These are phyloP conservation scores for rat (Rattus norvegicus) DNA, from an alignment of 2,113 vertebrate genomes.

Conservation along the genomic window GRCr8 NC_086022.1:37509501-37510000, in stretches of 20 bases:
- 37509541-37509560: background rate
- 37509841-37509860: conserved; percentile 50
- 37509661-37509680: background rate
- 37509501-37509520: background rate
- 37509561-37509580: background rate
- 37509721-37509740: conserved; percentile 20
- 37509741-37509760: conserved; percentile 24
- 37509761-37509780: conserved; percentile 23
- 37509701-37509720: background rate
- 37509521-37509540: background rate
- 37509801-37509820: background rate
- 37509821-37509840: conserved; percentile 51
- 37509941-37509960: background rate
- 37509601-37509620: background rate
- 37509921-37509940: conserved; percentile 33
- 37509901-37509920: background rate
- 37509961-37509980: background rate
- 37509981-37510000: conserved; percentile 25
- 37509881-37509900: conserved; percentile 47
- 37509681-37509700: background rate
- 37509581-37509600: background rate
- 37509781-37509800: background rate
- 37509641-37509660: background rate
- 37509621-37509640: background rate
- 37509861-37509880: conserved; percentile 15